Conservation (phyloP, 1,140 invertebrate species). For the Cherax destructor region DNA sequence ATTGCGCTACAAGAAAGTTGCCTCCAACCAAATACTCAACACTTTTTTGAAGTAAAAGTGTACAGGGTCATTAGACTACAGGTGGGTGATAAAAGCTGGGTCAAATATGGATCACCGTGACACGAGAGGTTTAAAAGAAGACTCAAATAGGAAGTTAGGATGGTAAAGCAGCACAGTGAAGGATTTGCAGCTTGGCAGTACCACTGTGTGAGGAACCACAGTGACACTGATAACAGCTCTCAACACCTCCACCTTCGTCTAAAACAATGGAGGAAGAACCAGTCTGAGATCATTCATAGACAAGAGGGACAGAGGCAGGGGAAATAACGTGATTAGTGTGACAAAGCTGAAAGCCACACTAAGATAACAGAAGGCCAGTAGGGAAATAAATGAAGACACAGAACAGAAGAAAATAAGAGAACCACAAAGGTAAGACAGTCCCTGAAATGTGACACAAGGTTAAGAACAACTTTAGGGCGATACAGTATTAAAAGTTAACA, state of each 20-base stretch:
- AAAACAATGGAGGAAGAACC: too few relatives aligned
- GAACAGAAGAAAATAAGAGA: not conserved
- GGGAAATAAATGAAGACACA: not conserved
- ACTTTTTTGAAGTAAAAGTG: not conserved
- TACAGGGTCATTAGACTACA: not conserved
- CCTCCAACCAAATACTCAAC: too few relatives aligned
- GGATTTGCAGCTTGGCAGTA: too few relatives aligned
- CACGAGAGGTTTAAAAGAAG: not conserved
- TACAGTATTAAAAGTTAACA: not conserved
- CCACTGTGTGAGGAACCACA: too few relatives aligned
- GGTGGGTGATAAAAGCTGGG: not conserved
- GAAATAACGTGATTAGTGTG: too few relatives aligned
- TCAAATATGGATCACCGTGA: not conserved
- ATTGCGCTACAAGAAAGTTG: too few relatives aligned
- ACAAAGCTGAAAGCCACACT: not conserved
- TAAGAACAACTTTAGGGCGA: not conserved
- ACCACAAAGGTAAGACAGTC: not conserved
- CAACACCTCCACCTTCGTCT: too few relatives aligned
- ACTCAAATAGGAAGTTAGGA: not conserved
- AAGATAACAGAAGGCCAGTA: not conserved
- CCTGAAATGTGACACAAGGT: not conserved
- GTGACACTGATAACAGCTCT: too few relatives aligned
- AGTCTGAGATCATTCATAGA: not conserved
- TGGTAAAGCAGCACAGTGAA: not conserved
- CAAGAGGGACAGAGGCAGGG: not conserved